Conservation (phyloP, 2,797 vertebrate species). For the Catamblyrhynchus diadema region DNA sequence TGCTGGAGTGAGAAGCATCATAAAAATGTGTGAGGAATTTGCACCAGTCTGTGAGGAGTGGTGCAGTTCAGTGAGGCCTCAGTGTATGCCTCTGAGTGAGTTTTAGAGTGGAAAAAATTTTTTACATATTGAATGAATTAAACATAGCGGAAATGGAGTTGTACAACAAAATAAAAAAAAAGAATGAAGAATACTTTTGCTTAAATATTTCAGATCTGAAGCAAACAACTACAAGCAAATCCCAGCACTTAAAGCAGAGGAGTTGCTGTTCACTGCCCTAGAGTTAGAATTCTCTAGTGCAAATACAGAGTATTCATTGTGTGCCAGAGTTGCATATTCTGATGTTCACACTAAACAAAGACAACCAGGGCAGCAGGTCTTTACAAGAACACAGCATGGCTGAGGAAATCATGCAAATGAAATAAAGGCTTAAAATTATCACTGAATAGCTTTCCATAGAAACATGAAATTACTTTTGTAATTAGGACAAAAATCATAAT, state of each 20-base stretch:
- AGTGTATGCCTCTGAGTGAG: not conserved
- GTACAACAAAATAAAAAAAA: not conserved
- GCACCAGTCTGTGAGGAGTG: not conserved
- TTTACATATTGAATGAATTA: not conserved
- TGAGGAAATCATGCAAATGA: not conserved
- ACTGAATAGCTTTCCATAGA: not conserved
- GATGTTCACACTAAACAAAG: not conserved
- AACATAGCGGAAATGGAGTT: accelerated
- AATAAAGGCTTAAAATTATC: not conserved
- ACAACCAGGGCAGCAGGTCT: not conserved
- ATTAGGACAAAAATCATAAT: not conserved
- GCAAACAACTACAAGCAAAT: not conserved
- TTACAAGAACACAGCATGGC: not conserved
- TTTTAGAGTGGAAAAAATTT: not conserved
- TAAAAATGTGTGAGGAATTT: not conserved
- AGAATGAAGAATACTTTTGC: not conserved
- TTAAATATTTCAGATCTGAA: not conserved
- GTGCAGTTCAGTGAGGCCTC: not conserved
- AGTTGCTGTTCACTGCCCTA: not conserved
- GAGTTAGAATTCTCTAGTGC: not conserved
- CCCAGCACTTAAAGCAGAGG: not conserved
- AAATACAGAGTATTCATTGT: not conserved
- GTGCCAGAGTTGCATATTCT: not conserved
- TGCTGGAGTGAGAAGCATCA: not conserved
- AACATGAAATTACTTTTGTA: not conserved